Evolutionary conservation across 2,797 vertebrate species (phyloP), one percentile per base, ranked within the genome.

Genomic region (Gouania willdenowi): DNA sequence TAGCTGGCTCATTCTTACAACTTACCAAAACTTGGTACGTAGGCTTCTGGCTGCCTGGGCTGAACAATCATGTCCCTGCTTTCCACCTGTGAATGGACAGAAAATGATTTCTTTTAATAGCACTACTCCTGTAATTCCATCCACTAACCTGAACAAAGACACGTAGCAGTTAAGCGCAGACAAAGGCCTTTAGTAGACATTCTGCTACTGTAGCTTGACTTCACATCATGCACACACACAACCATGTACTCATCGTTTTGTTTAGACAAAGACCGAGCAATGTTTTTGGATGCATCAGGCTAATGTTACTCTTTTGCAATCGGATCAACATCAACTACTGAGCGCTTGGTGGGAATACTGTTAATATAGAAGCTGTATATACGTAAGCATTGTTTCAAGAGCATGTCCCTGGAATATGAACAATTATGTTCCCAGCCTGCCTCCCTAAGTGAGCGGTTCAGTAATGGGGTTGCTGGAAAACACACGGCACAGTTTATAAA

Each of bases 11-110:
- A n/a, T n/a, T n/a, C n/a, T n/a, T n/a, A n/a, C n/a, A 15, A 79
- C 87, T 80, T 87, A 89, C 89, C 84, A 39, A 85, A 83, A 64
- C 76, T 87, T 21, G 77, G 76, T 54, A 84, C 62, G 53, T 82
- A 80, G 6, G 66, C 58, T 40, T 87, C 86, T 55, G 66, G 40
- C 46, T 67, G 88, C 51, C 44, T 65, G 33, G 70, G 66, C 4
- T 87, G 62, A 41, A 83, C 77, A 39, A 62, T 64, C 8, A 75
- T 79, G 62, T 87, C 88, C 45, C 90, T 90, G 39, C 5, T 60
- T 35, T 60, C 41, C 16, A 67, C 58, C 66, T 92, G 52, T 19
- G 17, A 41, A 35, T 12, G 4, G 14, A 13, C 4, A 43, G 4
- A 39, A 38, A 22, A 55, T 71, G 32, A 66, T 38, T 58, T 25